Base-by-base conservation (phyloP, 2,113 vertebrate genomes). In the Nyctibius bracteatus region DNA sequence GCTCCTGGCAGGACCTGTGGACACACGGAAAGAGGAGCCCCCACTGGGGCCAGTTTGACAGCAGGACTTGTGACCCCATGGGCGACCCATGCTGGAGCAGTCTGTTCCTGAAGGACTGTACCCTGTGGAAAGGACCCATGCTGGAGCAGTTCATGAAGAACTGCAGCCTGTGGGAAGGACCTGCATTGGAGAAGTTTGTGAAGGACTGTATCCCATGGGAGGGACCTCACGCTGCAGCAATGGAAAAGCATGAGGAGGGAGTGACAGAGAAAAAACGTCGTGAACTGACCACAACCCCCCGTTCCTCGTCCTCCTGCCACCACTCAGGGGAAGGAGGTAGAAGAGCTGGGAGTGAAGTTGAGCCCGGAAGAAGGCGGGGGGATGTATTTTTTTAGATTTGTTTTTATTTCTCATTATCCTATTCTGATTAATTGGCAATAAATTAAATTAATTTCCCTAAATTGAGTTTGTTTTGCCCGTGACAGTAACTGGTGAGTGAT, bases 121-220 rank as follows among this genome's bases (percentile, higher is more conserved):
- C 12, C 17, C 30, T 2, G 0, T 5, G 14, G 21, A 44, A n/a
- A n/a, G 10, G 12, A 41, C 30, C 23, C 62, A n/a, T 0, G 1
- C 31, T 54, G n/a, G 16, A 87, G 23, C 44, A 61, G 33, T 68
- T 62, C 2, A 2, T 57, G 20, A 74, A 85, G n/a, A 68, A 54
- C 31, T 57, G 54, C 19, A 63, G 31, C 14, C 51, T 10, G 2
- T 24, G 33, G 33, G 30, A 85, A 77, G 55, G 33, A 49, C 17
- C 4, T 16, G 41, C 0, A 1, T 0, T 63, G 43, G 17, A 91
- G 52, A 33, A 81, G 16, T 49, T 77, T 8, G 3, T 30, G 37
- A 44, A 92, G 31, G 10, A 71, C 39, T 73, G 57, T 43, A 37
- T 52, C 21, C 54, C 16, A 12, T 27, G 18, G 21, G 31, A 90